Evolutionary conservation across 1,140 invertebrate species (phyloP), one percentile per base, ranked within the genome.

Genomic region (Sminthurinus signatus): DNA sequence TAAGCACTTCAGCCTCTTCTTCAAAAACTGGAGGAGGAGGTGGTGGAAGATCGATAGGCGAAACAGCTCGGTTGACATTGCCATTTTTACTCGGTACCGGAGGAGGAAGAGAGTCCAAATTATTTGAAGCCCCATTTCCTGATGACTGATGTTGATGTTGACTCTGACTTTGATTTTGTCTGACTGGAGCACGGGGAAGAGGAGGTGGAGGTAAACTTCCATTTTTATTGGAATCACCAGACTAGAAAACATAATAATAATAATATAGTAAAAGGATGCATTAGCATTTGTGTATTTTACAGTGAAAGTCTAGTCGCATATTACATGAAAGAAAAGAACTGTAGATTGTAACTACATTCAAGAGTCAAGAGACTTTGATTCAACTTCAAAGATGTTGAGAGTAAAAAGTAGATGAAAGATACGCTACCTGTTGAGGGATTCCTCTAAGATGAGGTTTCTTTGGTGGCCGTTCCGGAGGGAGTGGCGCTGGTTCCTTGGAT

Each of bases 371-470:
- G n/a, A n/a, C n/a, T n/a, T n/a, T n/a, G n/a, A n/a, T n/a, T n/a
- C n/a, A n/a, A n/a, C n/a, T n/a, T n/a, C n/a, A n/a, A n/a, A n/a
- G n/a, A n/a, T n/a, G n/a, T n/a, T n/a, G n/a, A n/a, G n/a, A n/a
- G n/a, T n/a, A n/a, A n/a, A n/a, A n/a, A n/a, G n/a, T n/a, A n/a
- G n/a, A n/a, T n/a, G n/a, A n/a, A n/a, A n/a, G n/a, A n/a, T n/a
- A 21, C 25, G 43, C 39, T 64, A 70, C 68, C 64, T 70, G 68
- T 57, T 70, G 68, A 25, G 64, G 39, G 28, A 70, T 39, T 27
- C 65, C 78, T 71, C 84, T 73, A n/a, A 87, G 73, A 72, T 87
- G 84, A 0, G 86, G 86, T 74, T 88, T 88, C 75, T 89, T 89
- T 14, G 83, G 83, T 2, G 83, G 83, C 58, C 83, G 76, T 68